Evolutionary conservation across 1,140 invertebrate species (phyloP).

Genomic region (Drosophila paulistorum): DNA sequence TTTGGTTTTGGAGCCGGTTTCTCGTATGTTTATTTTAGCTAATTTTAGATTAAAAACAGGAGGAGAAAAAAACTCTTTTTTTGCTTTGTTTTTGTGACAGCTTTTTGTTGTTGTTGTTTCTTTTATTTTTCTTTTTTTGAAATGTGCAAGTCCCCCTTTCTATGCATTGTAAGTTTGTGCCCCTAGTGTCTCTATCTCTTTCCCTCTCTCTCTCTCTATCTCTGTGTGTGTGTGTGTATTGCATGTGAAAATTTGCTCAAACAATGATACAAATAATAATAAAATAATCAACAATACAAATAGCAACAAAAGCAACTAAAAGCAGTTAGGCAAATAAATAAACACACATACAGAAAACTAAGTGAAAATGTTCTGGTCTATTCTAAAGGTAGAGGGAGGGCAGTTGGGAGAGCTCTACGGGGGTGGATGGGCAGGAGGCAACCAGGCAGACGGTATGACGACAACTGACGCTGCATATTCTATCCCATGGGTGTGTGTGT

Average conservation of each 20-base stretch:
- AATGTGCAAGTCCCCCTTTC: background rate
- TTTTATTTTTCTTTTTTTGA: background rate
- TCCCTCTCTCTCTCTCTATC: background rate
- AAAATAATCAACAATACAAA: slow-evolving; percentile 76
- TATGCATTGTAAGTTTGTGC: background rate
- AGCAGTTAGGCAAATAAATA: slow-evolving; percentile 76
- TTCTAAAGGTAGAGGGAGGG: background rate
- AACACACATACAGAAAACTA: slow-evolving; percentile 27
- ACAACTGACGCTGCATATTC: slow-evolving; percentile 61
- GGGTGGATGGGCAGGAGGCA: slow-evolving; percentile 7
- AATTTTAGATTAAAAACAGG: slow-evolving; percentile 47
- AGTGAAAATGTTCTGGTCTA: slow-evolving; percentile 5
- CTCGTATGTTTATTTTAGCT: slow-evolving; percentile 65
- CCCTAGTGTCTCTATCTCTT: background rate
- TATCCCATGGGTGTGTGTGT: slow-evolving; percentile 14
- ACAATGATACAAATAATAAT: slow-evolving; percentile 66
- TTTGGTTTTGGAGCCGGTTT: slow-evolving; percentile 28
- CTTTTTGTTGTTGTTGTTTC: background rate
- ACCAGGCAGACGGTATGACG: slow-evolving; percentile 68
- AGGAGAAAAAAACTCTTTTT: slow-evolving; percentile 1
- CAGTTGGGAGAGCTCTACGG: background rate
- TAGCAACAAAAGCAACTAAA: slow-evolving; percentile 72
- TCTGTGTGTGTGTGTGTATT: slow-evolving; percentile 31
- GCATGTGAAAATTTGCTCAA: slow-evolving; percentile 78
- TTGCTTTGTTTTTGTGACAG: slow-evolving; percentile 18